Conservation (phyloP, 2,113 vertebrate species). For the Takifugu bimaculatus region DNA sequence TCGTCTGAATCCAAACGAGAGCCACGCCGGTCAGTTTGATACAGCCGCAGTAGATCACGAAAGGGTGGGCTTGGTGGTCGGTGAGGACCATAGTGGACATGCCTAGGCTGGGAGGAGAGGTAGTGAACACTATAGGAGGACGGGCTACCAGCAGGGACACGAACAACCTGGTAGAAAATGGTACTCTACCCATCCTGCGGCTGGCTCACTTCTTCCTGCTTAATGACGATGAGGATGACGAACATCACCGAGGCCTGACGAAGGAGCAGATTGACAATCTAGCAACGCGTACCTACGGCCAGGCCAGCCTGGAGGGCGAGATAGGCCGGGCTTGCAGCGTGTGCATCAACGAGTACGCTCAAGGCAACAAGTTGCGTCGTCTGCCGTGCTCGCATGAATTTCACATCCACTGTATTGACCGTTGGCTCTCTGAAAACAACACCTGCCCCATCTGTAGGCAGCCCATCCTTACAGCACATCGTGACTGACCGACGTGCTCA, state of each 20-base stretch:
- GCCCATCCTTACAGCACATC: slow-evolving; percentile 77
- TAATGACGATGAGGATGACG: slow-evolving; percentile 84
- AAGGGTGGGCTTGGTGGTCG: slow-evolving; percentile 43
- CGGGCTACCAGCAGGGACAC: slow-evolving; percentile 77
- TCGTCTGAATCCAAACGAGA: slow-evolving; percentile 50
- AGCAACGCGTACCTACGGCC: slow-evolving; percentile 87
- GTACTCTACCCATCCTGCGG: slow-evolving; percentile 86
- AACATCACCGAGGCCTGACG: slow-evolving; percentile 85
- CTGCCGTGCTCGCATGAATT: slow-evolving; percentile 92
- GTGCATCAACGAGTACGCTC: slow-evolving; percentile 92
- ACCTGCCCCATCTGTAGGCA: slow-evolving; percentile 94
- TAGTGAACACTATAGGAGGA: slow-evolving; percentile 48
- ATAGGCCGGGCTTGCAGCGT: slow-evolving; percentile 87
- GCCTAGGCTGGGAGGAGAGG: slow-evolving; percentile 52
- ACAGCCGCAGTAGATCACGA: slow-evolving; percentile 41
- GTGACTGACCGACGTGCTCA: slow-evolving; percentile 67
- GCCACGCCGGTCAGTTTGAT: slow-evolving; percentile 35
- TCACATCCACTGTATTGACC: slow-evolving; percentile 95
- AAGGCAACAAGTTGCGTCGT: slow-evolving; percentile 91
- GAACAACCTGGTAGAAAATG: slow-evolving; percentile 84
- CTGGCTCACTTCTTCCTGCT: slow-evolving; percentile 92
- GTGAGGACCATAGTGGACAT: slow-evolving; percentile 63
- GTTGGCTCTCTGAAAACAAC: slow-evolving; percentile 95
- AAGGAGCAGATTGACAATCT: slow-evolving; percentile 99
- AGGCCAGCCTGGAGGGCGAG: slow-evolving; percentile 80